Conservation (phyloP, 2,797 vertebrate genomes). For the Hydrocynus forskahlii region DNA sequence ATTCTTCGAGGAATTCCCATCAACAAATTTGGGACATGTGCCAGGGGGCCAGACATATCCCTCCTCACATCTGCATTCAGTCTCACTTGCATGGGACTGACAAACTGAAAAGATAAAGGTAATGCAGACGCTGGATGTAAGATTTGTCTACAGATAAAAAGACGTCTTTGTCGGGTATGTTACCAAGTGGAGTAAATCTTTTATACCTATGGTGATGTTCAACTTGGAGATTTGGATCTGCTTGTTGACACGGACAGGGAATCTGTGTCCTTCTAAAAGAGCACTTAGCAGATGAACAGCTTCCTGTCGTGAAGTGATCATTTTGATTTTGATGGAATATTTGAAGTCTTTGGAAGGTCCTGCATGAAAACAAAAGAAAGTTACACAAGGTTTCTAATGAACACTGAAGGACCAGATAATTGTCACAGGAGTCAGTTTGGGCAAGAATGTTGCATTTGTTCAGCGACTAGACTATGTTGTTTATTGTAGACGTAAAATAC, state of each 20-base stretch:
- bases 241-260: background rate
- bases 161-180: too few species aligned
- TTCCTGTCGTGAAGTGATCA: background rate
- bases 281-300: background rate
- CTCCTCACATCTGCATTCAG: background rate
- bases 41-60: background rate
- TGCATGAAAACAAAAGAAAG: too few species aligned
- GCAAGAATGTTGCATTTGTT: too few species aligned
- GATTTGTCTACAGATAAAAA: too few species aligned
- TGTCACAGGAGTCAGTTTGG: background rate
- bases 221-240: background rate
- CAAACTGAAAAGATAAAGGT: background rate
- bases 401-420: too few species aligned
- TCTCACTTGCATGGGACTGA: background rate
- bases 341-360: background rate
- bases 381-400: too few species aligned
- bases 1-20: too few species aligned
- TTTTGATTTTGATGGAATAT: background rate
- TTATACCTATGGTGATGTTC: background rate
- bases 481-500: too few species aligned
- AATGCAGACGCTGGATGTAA: too few species aligned
- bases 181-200: too few species aligned
- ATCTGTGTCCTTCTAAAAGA: background rate
- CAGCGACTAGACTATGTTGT: too few species aligned
- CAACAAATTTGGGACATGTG: background rate